A percentile compares a stretch with the other conserved stretches of the same genome.
phyloP scores from a whole-genome alignment of 1,140 invertebrate species.

The Lepidostoma basale region DNA sequence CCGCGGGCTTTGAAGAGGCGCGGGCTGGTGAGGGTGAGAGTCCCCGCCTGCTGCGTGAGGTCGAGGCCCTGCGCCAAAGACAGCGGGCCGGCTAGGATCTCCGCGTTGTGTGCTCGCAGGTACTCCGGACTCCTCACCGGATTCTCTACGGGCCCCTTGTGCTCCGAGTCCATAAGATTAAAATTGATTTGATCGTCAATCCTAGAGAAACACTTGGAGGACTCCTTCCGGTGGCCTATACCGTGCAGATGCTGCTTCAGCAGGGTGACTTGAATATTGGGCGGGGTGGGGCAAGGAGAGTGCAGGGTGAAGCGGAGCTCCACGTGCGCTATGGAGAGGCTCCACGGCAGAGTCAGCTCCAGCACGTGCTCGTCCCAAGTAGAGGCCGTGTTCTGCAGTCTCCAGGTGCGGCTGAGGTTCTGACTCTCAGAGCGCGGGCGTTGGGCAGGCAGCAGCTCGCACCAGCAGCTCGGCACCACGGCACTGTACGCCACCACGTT shows the following conservation, averaged over 20 bases:
- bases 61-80: slow-evolving; percentile 81
- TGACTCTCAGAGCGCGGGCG: slow-evolving; percentile 82
- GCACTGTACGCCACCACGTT: slow-evolving; percentile 75
- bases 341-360: slow-evolving; percentile 82
- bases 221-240: slow-evolving; percentile 65
- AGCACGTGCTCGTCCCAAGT: slow-evolving; percentile 93
- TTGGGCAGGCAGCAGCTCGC: slow-evolving; percentile 87
- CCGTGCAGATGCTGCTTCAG: slow-evolving; percentile 81
- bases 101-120: slow-evolving; percentile 83
- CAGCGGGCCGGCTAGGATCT: slow-evolving; percentile 87
- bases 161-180: slow-evolving; percentile 57
- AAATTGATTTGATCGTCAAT: slow-evolving; percentile 70
- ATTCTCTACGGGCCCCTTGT: slow-evolving; percentile 69
- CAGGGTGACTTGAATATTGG: slow-evolving; percentile 80
- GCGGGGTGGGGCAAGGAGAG: slow-evolving; percentile 67
- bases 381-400: slow-evolving; percentile 82
- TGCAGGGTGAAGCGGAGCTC: slow-evolving; percentile 86
- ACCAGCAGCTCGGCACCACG: slow-evolving; percentile 92
- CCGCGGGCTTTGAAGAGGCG: slow-evolving; percentile 79
- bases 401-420: slow-evolving; percentile 82
- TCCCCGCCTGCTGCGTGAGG: slow-evolving; percentile 81
- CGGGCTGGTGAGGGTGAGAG: slow-evolving; percentile 84
- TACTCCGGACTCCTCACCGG: slow-evolving; percentile 82
- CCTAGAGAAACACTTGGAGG: slow-evolving; percentile 51
- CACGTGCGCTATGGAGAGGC: slow-evolving; percentile 79